These are phyloP conservation scores for Drosophila barbarae DNA, from an alignment of 2,888 invertebrate species.

Conservation along the genomic window DNA sequence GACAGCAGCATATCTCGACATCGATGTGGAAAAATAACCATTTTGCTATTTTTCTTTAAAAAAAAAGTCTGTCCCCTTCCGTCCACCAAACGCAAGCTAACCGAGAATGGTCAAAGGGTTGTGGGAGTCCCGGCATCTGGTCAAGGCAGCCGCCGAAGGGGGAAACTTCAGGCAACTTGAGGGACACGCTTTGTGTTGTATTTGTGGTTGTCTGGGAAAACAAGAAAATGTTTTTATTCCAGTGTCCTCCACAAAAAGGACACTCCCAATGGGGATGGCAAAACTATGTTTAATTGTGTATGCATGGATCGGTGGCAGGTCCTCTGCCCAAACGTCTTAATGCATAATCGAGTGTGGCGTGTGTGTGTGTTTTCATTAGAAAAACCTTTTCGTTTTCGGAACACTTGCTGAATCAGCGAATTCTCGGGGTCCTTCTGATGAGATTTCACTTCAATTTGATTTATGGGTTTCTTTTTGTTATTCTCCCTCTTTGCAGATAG, in stretches of 20 bases:
- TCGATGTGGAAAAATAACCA: slow-evolving; percentile 8
- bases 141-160: slow-evolving; percentile 1
- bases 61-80: neutral
- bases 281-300: slow-evolving; percentile 33
- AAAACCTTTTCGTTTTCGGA: slow-evolving; percentile 7
- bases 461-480: slow-evolving; percentile 20
- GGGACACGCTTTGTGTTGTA: neutral
- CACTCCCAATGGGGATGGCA: neutral
- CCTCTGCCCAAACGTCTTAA: neutral
- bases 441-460: slow-evolving; percentile 32
- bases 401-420: slow-evolving; percentile 26
- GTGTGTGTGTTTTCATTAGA: slow-evolving; percentile 20
- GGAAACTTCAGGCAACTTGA: slow-evolving; percentile 7
- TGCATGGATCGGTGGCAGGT: slow-evolving; percentile 8
- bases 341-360: slow-evolving; percentile 27
- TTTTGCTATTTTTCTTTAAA: neutral
- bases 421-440: slow-evolving; percentile 13
- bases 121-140: slow-evolving; percentile 20
- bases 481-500: slow-evolving; percentile 20
- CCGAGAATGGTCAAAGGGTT: slow-evolving; percentile 15
- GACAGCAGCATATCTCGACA: slow-evolving; percentile 2
- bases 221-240: slow-evolving; percentile 28
- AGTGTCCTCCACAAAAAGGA: slow-evolving; percentile 5
- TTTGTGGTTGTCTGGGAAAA: slow-evolving; percentile 8
- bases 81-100: neutral